These are phyloP conservation scores for Hypselothyrea guttata DNA, from an alignment of 2,888 invertebrate species.

Conservation along the genomic window DNA sequence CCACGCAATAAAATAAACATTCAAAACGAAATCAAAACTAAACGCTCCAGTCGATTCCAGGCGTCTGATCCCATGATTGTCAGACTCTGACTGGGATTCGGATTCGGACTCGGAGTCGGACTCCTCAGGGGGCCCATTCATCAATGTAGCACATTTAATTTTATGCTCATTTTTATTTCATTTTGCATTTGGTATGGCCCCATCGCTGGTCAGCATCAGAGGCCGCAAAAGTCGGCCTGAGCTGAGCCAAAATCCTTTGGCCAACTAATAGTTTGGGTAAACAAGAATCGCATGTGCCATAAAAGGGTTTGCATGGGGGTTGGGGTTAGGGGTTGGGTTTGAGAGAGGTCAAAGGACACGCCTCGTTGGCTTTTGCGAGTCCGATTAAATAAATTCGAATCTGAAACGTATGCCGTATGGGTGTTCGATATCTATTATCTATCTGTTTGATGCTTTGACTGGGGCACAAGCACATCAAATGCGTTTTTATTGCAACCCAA, in stretches of 20 bases:
- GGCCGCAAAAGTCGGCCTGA: constrained; percentile 36
- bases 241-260: background rate
- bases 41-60: constrained; percentile 57
- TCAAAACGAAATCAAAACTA: constrained; percentile 80
- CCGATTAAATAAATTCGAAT: constrained; percentile 65
- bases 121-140: constrained; percentile 45
- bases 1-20: constrained; percentile 81
- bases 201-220: constrained; percentile 43
- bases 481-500: constrained; percentile 70
- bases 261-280: constrained; percentile 71
- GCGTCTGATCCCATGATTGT: constrained; percentile 10
- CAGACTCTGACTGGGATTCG: no score
- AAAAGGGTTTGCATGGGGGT: constrained; percentile 34
- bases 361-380: constrained; percentile 56
- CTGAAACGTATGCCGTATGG: constrained; percentile 23
- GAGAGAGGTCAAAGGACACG: constrained; percentile 17
- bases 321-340: background rate
- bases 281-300: constrained; percentile 37
- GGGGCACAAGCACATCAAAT: constrained; percentile 57
- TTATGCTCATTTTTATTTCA: constrained; percentile 78
- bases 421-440: constrained; percentile 65
- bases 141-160: constrained; percentile 80
- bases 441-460: constrained; percentile 26
- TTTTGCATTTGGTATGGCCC: constrained; percentile 49
- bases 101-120: no score